Percentiles rank a stretch among this genome's conserved stretches.
These are phyloP conservation scores for Microctenopoma stevenorrisi DNA, from an alignment of 2,797 vertebrate genomes.

Conservation along the genomic window DNA sequence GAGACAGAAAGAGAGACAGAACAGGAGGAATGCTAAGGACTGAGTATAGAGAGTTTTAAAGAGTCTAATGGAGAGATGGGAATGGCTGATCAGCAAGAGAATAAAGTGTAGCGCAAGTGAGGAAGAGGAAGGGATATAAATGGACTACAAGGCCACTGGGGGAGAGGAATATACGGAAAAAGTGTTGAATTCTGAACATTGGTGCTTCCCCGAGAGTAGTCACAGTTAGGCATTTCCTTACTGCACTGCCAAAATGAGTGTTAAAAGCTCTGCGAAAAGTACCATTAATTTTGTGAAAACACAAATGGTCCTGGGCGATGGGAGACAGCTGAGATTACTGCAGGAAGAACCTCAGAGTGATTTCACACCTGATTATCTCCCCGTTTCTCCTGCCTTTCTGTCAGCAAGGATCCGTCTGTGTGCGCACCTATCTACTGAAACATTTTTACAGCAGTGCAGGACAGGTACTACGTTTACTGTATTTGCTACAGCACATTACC, in stretches of 20 bases:
- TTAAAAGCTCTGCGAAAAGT: conserved; percentile 39
- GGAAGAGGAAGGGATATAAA: conserved; percentile 8
- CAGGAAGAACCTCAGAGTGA: conserved; percentile 43
- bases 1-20: not conserved
- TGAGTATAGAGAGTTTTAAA: not conserved
- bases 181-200: conserved; percentile 16
- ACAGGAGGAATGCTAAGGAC: not conserved
- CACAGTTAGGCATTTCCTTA: conserved; percentile 12
- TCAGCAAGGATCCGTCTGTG: conserved; percentile 48
- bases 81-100: conserved; percentile 9
- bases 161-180: conserved; percentile 7
- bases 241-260: conserved; percentile 9
- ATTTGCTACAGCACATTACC: not conserved
- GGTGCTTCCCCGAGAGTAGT: conserved; percentile 13
- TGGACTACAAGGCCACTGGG: not conserved
- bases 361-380: conserved; percentile 66
- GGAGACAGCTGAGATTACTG: conserved; percentile 25
- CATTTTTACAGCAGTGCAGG: not conserved
- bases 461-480: conserved; percentile 22
- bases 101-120: not conserved
- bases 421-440: too few relatives aligned
- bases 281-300: conserved; percentile 43
- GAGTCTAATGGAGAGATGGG: not conserved
- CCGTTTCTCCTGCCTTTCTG: conserved; percentile 36
- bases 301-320: conserved; percentile 15